Percentiles rank a stretch among this genome's conserved stretches.
Conservation (phyloP, 2,113 vertebrate species). For the Mesitornis unicolor region DNA sequence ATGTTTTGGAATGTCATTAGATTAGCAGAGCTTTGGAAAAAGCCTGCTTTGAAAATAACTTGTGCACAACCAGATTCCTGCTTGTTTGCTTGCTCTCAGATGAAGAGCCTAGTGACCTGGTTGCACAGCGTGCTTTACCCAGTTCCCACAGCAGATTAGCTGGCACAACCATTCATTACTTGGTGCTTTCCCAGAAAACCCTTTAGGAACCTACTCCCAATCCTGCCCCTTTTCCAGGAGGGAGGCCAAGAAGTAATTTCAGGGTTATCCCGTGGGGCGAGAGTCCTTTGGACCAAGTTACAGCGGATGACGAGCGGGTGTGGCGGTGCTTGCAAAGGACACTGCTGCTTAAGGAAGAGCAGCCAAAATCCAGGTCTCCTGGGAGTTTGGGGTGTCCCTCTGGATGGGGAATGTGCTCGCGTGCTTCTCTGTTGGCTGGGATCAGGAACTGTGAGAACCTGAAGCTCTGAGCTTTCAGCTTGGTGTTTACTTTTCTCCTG, state of each 20-base stretch:
- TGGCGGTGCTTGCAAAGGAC: neutral
- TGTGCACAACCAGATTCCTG: neutral
- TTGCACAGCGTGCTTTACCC: neutral
- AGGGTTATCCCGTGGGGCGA: neutral
- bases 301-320: neutral
- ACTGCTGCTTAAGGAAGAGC: neutral
- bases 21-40: neutral
- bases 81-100: neutral
- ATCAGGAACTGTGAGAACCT: neutral
- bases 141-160: slow-evolving; percentile 46
- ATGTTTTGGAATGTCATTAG: neutral
- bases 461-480: neutral
- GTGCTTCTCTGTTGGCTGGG: neutral
- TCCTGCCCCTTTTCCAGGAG: slow-evolving; percentile 5
- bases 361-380: neutral
- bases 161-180: slow-evolving; percentile 23
- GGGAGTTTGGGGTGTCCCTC: neutral
- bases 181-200: slow-evolving; percentile 38
- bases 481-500: neutral
- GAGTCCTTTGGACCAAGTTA: neutral
- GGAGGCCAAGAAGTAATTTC: slow-evolving; percentile 35
- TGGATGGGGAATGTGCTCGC: neutral
- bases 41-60: neutral
- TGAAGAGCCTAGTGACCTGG: neutral
- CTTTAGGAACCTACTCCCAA: neutral